Evolutionary conservation across 2,113 vertebrate species (phyloP).

Genomic region (Heterotis niloticus): DNA sequence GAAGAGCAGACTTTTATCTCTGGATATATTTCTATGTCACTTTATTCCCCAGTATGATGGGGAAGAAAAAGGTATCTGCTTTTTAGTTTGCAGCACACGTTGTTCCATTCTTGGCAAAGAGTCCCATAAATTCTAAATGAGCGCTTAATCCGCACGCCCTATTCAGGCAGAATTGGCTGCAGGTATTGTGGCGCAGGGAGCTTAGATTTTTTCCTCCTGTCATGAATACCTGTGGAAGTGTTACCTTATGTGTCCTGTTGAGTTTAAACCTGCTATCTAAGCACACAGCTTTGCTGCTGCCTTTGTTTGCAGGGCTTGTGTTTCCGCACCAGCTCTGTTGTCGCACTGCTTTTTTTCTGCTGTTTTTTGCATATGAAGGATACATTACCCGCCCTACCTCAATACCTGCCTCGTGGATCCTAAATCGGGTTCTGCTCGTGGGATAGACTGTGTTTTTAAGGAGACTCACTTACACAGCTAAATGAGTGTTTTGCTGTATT

Average conservation of each 20-base stretch:
- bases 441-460: too few species aligned
- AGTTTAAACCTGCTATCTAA: neutral
- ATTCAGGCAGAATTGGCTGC: conserved; percentile 1
- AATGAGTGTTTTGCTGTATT: too few species aligned
- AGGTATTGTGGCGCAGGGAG: neutral
- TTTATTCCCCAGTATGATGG: neutral
- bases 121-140: conserved; percentile 24
- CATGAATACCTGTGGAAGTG: conserved; percentile 10
- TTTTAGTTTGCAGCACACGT: neutral
- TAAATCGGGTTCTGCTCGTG: too few species aligned
- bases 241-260: neutral
- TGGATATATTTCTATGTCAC: neutral
- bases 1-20: too few species aligned
- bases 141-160: conserved; percentile 9
- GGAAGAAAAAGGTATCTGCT: conserved; percentile 1
- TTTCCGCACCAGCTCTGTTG: neutral
- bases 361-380: neutral
- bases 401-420: too few species aligned
- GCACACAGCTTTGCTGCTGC: conserved; percentile 37
- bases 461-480: too few species aligned
- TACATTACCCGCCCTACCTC: neutral
- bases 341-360: neutral
- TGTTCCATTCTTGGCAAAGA: conserved; percentile 1
- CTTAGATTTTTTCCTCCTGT: conserved; percentile 7
- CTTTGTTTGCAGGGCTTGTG: conserved; percentile 1